Conservation (phyloP, 1,140 invertebrate genomes). For the Octopus sinensis region DNA sequence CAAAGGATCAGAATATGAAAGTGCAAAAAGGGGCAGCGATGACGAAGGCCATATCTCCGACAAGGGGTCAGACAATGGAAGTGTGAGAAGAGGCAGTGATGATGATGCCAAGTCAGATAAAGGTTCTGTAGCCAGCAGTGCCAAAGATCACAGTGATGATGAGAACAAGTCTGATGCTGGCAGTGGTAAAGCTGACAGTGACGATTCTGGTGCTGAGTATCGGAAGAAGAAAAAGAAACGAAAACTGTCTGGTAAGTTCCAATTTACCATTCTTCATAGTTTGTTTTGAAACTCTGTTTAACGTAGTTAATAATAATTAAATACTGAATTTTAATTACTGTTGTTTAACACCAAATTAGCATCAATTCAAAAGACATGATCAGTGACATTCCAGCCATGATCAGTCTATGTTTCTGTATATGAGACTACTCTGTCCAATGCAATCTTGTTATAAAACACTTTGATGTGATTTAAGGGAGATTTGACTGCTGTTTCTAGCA, state of each 20-base stretch:
- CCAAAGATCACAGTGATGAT: slow-evolving; percentile 3
- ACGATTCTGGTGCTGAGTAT: not conserved
- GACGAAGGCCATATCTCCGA: slow-evolving; percentile 1
- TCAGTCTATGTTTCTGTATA: no score
- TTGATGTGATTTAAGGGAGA: no score
- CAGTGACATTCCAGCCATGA: no score
- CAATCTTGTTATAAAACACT: no score
- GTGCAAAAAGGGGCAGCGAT: not conserved
- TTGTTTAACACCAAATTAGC: no score
- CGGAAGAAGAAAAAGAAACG: not conserved
- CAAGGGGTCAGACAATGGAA: not conserved
- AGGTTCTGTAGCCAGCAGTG: not conserved
- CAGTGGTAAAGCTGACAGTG: not conserved
- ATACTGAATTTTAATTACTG: no score
- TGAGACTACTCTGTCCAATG: no score
- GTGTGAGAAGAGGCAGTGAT: not conserved
- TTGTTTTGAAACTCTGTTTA: no score
- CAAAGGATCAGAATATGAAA: not conserved
- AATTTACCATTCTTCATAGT: not conserved
- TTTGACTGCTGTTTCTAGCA: no score
- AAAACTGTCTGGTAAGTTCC: not conserved
- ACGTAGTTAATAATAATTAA: no score
- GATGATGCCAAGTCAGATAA: slow-evolving; percentile 14
- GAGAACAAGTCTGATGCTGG: not conserved
- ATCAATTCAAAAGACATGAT: no score